These are phyloP conservation scores for Platycheirus albimanus DNA, from an alignment of 2,888 invertebrate species.

Conservation along the genomic window DNA sequence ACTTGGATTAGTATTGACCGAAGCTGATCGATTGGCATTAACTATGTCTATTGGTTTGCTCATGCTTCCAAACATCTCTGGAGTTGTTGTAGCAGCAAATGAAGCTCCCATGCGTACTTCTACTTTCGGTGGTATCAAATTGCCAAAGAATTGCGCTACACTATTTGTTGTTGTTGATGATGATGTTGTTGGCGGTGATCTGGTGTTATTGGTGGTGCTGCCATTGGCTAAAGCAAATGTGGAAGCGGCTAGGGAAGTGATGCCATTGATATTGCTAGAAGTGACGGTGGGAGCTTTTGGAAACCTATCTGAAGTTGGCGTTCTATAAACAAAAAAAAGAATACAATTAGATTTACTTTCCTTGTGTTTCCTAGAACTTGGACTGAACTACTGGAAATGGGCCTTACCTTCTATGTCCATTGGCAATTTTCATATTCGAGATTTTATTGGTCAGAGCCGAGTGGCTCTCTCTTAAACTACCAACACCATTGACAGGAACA, in stretches of 20 bases:
- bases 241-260: slow-evolving; percentile 35
- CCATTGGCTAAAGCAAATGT: slow-evolving; percentile 59
- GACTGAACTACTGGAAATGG: no score
- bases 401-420: slow-evolving; percentile 75
- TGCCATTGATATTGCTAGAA: slow-evolving; percentile 41
- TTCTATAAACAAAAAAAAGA: slow-evolving; percentile 71
- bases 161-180: slow-evolving; percentile 76
- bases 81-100: slow-evolving; percentile 46
- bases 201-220: slow-evolving; percentile 37
- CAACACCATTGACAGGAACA: slow-evolving; percentile 41
- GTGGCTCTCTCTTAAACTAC: slow-evolving; percentile 68
- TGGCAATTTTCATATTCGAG: slow-evolving; percentile 80
- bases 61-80: slow-evolving; percentile 77
- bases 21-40: slow-evolving; percentile 71
- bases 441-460: slow-evolving; percentile 79
- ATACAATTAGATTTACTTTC: no score
- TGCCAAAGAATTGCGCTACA: slow-evolving; percentile 80
- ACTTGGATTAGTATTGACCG: slow-evolving; percentile 72
- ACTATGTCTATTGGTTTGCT: slow-evolving; percentile 81
- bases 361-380: no score
- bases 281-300: slow-evolving; percentile 75
- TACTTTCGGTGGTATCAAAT: slow-evolving; percentile 82
- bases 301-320: slow-evolving; percentile 75
- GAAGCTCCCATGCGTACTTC: slow-evolving; percentile 79
- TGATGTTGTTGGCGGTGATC: slow-evolving; percentile 75